Conservation (phyloP, 2,888 invertebrate species). For the Seira ritae region DNA sequence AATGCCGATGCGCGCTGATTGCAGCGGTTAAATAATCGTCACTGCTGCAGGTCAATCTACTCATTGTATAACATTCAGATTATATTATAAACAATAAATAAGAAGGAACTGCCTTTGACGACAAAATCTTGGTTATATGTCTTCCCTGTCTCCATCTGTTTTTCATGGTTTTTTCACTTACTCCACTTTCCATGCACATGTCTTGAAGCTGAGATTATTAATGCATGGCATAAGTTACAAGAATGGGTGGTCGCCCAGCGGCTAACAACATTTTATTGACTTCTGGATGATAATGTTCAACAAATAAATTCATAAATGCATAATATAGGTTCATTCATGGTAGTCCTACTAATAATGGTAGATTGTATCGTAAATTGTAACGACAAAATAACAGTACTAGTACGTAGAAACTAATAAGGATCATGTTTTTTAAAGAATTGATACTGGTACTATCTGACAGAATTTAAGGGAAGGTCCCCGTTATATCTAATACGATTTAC, state of each 20-base stretch:
- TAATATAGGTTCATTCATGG: too few relatives aligned
- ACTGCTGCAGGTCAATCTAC: conserved; percentile 47
- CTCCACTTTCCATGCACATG: too few relatives aligned
- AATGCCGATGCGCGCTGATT: conserved; percentile 41
- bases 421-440: too few relatives aligned
- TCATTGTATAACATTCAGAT: conserved; percentile 52
- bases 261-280: conserved; percentile 8
- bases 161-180: too few relatives aligned
- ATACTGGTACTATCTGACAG: too few relatives aligned
- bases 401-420: too few relatives aligned
- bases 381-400: too few relatives aligned
- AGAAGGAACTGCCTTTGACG: conserved; percentile 49
- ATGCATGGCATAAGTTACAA: not conserved
- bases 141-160: not conserved
- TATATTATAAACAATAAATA: conserved; percentile 39
- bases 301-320: not conserved
- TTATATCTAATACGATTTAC: not conserved
- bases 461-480: too few relatives aligned
- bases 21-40: conserved; percentile 37
- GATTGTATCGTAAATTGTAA: too few relatives aligned
- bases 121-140: not conserved
- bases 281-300: not conserved
- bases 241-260: not conserved
- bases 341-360: too few relatives aligned
- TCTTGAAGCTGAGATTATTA: too few relatives aligned